These are phyloP conservation scores for Drosophila ercepeae DNA, from an alignment of 1,140 invertebrate species.

Conservation along the genomic window DNA sequence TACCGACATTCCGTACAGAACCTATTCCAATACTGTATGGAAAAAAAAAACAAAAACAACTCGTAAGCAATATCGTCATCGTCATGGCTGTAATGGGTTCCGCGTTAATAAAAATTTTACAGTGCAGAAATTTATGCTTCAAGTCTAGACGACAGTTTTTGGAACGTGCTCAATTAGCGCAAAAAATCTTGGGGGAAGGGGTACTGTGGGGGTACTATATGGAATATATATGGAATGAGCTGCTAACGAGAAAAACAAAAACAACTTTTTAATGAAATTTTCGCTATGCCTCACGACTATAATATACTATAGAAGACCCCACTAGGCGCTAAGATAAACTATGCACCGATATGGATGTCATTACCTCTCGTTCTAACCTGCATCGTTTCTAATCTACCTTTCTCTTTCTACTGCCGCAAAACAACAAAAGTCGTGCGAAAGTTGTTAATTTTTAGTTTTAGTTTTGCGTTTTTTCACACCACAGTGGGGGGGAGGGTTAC, in stretches of 20 bases:
- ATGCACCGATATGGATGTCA: slow-evolving; percentile 36
- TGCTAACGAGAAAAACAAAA: slow-evolving; percentile 34
- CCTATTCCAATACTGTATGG: slow-evolving; percentile 26
- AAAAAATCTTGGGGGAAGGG: slow-evolving; percentile 1
- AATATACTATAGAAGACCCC: slow-evolving; percentile 37
- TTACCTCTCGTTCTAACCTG: background rate
- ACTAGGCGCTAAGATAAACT: slow-evolving; percentile 19
- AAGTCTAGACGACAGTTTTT: slow-evolving; percentile 79
- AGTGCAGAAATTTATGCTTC: slow-evolving; percentile 77
- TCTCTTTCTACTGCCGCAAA: background rate
- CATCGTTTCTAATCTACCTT: background rate
- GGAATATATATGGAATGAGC: background rate
- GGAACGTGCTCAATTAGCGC: slow-evolving; percentile 76
- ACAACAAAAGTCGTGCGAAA: slow-evolving; percentile 61
- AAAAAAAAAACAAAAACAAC: slow-evolving; percentile 20
- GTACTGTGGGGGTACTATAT: background rate
- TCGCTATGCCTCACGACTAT: slow-evolving; percentile 32
- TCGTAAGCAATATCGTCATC: slow-evolving; percentile 27
- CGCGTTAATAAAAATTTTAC: slow-evolving; percentile 73
- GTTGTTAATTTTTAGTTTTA: slow-evolving; percentile 50
- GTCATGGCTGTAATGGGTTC: slow-evolving; percentile 60
- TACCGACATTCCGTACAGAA: slow-evolving; percentile 5
- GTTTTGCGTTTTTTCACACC: slow-evolving; percentile 56
- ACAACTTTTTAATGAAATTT: slow-evolving; percentile 54
- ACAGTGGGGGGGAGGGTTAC: slow-evolving; percentile 4